phyloP scores from a whole-genome alignment of 2,113 vertebrate genomes.

The Boulengerochromis microlepis region DNA sequence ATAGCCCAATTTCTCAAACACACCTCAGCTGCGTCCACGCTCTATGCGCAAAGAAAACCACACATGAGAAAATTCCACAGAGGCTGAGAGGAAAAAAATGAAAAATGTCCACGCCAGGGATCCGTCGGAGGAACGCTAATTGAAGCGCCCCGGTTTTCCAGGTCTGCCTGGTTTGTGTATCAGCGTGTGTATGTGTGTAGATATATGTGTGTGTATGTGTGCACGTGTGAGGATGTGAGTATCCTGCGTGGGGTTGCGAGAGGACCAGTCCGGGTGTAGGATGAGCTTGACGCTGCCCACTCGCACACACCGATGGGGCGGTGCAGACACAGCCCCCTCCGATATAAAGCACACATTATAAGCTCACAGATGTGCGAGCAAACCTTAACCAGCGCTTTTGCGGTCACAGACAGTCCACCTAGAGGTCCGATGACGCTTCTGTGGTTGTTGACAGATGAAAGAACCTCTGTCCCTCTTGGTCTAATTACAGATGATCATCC shows the following conservation, averaged over 20 bases:
- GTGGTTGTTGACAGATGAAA: background rate
- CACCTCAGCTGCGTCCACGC: slow-evolving; percentile 1
- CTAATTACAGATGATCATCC: slow-evolving; percentile 22
- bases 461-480: background rate
- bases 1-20: background rate
- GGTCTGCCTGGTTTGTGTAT: background rate
- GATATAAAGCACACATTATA: background rate
- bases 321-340: slow-evolving; percentile 16
- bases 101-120: slow-evolving; percentile 45
- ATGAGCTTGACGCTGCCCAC: background rate
- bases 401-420: background rate
- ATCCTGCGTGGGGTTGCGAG: background rate
- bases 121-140: slow-evolving; percentile 9
- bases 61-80: slow-evolving; percentile 15
- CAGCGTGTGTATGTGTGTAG: background rate
- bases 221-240: background rate
- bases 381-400: background rate
- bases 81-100: background rate
- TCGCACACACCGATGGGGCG: slow-evolving; percentile 21
- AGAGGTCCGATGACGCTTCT: background rate
- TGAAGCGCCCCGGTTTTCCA: background rate
- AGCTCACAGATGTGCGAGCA: background rate
- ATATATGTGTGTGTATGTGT: background rate
- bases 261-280: slow-evolving; percentile 25
- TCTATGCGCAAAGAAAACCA: slow-evolving; percentile 24